These are phyloP conservation scores for Alosa sapidissima DNA, from an alignment of 2,797 vertebrate genomes.

Conservation along the genomic window DNA sequence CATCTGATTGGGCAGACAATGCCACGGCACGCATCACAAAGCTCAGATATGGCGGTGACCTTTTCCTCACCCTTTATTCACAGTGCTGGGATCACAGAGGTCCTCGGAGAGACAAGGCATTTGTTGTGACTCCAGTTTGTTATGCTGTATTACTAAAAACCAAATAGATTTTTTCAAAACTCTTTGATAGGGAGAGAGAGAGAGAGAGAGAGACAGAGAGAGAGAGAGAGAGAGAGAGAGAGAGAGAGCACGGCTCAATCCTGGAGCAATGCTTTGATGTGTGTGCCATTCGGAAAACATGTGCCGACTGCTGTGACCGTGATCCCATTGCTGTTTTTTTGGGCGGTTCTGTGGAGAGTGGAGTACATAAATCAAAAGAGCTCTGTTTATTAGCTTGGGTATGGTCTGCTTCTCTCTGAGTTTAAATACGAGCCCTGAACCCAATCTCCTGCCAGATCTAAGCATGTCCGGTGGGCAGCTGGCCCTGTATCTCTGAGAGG, in stretches of 20 bases:
- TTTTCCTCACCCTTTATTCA: not conserved
- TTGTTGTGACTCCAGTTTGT: conserved; percentile 31
- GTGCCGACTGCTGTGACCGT: conserved; percentile 38
- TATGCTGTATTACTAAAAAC: conserved; percentile 42
- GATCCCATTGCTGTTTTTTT: conserved; percentile 12
- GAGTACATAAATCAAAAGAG: conserved; percentile 42
- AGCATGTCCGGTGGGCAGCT: conserved; percentile 18
- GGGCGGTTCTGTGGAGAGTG: conserved; percentile 7
- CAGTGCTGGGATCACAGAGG: not conserved
- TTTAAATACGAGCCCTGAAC: conserved; percentile 24
- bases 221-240: conserved; percentile 13
- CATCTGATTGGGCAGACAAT: not conserved
- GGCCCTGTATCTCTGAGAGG: not conserved
- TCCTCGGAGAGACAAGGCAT: not conserved
- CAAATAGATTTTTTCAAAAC: conserved; percentile 20
- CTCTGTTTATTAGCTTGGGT: conserved; percentile 44
- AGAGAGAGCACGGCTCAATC: conserved; percentile 2
- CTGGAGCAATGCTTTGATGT: conserved; percentile 43
- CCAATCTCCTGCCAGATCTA: conserved; percentile 29
- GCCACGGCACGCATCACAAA: not conserved
- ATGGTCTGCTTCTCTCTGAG: conserved; percentile 28
- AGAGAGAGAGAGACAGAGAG: not conserved
- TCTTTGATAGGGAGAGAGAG: not conserved
- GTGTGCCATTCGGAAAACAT: conserved; percentile 44
- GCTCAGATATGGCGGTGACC: not conserved